Conservation (phyloP, 2,113 vertebrate species). For the Eulemur rufifrons region DNA sequence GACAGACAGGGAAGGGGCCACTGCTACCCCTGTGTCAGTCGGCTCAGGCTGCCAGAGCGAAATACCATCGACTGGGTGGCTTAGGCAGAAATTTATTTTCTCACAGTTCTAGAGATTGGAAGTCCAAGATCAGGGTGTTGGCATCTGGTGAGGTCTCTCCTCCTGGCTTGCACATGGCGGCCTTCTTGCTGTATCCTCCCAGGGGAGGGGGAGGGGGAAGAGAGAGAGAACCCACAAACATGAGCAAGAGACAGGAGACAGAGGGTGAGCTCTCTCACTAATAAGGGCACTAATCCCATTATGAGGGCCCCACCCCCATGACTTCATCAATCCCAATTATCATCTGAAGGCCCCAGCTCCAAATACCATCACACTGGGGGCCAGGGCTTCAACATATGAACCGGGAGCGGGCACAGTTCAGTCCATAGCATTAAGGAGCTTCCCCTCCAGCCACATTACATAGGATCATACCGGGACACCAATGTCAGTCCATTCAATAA, state of each 20-base stretch:
- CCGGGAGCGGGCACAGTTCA: neutral
- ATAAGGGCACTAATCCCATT: neutral
- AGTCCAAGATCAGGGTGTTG: neutral
- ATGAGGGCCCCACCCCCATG: neutral
- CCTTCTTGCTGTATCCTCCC: neutral
- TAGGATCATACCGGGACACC: neutral
- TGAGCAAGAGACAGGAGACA: neutral
- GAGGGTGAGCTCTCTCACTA: neutral
- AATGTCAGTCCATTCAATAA: neutral
- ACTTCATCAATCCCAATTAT: neutral
- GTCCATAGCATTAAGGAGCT: neutral
- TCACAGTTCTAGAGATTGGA: neutral
- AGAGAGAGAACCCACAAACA: neutral
- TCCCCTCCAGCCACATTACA: neutral
- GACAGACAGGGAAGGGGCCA: neutral
- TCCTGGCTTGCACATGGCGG: neutral
- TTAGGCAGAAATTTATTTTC: neutral
- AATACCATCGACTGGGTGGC: neutral
- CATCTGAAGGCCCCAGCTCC: neutral
- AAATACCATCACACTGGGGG: neutral
- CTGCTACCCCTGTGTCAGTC: neutral
- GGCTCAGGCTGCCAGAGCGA: neutral
- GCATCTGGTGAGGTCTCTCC: neutral
- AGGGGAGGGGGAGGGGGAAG: rapidly evolving
- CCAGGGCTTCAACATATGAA: neutral